Percentiles rank a stretch among this genome's conserved stretches.
Evolutionary conservation across 2,113 vertebrate genomes (phyloP).

Genomic region (Montifringilla adamsi): DNA sequence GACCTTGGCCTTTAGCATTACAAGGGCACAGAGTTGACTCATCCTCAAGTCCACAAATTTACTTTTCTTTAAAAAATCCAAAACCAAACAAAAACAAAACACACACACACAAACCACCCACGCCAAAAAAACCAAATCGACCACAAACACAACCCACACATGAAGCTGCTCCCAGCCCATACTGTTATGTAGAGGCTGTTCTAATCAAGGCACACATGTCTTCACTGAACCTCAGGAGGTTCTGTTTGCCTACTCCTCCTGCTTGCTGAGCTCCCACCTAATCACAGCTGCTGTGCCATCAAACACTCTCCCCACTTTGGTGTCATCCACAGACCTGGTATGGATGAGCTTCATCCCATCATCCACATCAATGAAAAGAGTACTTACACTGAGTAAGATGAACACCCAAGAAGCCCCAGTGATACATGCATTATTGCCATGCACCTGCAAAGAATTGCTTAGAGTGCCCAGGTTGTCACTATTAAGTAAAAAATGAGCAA

Average conservation of each 20-base stretch:
- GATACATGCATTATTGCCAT: background rate
- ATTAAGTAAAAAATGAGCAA: background rate
- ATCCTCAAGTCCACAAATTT: background rate
- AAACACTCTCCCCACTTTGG: background rate
- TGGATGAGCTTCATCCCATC: background rate
- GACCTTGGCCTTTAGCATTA: background rate
- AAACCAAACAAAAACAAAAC: background rate
- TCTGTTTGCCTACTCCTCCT: background rate
- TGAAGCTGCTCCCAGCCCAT: background rate
- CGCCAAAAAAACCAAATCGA: background rate
- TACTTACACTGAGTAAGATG: background rate
- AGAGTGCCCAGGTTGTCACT: background rate
- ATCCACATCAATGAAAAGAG: background rate
- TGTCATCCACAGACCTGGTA: background rate
- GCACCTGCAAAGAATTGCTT: background rate
- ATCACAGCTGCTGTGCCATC: background rate
- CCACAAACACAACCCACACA: background rate
- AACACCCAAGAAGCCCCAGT: background rate
- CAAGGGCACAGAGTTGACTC: background rate
- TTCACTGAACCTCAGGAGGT: background rate
- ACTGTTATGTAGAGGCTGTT: background rate
- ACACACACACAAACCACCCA: too few species aligned
- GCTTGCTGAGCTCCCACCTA: background rate
- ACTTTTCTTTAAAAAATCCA: background rate
- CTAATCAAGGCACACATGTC: fast-evolving